phyloP scores from a whole-genome alignment of 92 coral and sea anemone species.

The Umimayanthus kanabou region DNA sequence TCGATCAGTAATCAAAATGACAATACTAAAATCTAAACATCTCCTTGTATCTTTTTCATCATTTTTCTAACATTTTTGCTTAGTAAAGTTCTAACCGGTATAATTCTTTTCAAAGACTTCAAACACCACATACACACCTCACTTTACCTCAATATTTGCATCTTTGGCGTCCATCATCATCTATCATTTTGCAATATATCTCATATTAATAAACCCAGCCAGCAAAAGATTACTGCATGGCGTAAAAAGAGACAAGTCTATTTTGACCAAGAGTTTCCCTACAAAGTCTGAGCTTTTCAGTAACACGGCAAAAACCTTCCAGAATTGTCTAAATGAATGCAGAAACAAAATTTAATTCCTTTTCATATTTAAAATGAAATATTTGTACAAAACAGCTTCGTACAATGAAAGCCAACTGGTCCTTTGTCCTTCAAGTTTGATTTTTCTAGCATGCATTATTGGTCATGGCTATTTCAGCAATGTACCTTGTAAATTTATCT shows the following conservation, averaged over 20 bases:
- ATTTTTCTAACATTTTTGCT: no score
- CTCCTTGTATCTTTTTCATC: no score
- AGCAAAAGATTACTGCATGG: no score
- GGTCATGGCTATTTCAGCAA: neutral
- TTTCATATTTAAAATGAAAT: neutral
- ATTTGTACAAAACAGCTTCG: neutral
- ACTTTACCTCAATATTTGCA: neutral
- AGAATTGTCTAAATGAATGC: neutral
- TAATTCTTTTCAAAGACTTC: no score
- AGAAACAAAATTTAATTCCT: neutral
- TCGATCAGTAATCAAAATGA: neutral
- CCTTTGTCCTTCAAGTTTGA: neutral
- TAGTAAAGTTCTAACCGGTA: neutral
- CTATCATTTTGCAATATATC: no score
- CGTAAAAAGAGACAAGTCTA: no score
- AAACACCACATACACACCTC: neutral
- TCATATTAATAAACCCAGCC: no score
- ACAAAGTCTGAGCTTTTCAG: no score
- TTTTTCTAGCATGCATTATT: neutral
- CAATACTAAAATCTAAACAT: neutral
- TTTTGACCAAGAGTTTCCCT: no score
- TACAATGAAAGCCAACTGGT: neutral
- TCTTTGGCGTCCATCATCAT: neutral
- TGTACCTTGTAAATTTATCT: neutral
- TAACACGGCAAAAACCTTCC: neutral